phyloP scores from a whole-genome alignment of 2,888 invertebrate genomes.

The Pinctada fucata region DNA sequence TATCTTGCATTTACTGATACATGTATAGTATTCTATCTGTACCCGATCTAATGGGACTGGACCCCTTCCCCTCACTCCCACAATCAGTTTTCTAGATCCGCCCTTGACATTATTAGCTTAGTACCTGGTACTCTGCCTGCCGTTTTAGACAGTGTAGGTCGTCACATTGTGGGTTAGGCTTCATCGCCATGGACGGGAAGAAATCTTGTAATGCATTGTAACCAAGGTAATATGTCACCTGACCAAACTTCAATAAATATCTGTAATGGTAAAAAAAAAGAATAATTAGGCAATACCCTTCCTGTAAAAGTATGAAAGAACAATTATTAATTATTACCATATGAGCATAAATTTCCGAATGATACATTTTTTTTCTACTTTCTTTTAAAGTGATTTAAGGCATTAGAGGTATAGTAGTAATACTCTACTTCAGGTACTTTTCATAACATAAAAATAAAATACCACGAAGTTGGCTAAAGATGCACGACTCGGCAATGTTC shows the following conservation, averaged over 20 bases:
- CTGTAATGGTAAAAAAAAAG: constrained; percentile 77
- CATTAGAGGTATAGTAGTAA: neutral
- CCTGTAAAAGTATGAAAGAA: no score
- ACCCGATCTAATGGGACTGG: no score
- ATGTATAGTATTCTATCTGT: no score
- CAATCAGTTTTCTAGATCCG: no score
- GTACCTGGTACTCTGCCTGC: constrained; percentile 77
- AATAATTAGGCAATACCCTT: neutral
- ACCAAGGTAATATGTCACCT: constrained; percentile 94
- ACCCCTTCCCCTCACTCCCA: no score
- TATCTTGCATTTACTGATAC: no score
- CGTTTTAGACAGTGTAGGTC: constrained; percentile 84
- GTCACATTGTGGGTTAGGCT: constrained; percentile 94
- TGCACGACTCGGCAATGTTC: no score
- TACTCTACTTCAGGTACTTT: no score
- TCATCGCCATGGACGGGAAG: constrained; percentile 95
- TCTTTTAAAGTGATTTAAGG: neutral
- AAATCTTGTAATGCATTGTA: constrained; percentile 97
- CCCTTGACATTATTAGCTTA: neutral
- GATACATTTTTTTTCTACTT: neutral
- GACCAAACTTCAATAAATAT: constrained; percentile 92
- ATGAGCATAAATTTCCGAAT: neutral
- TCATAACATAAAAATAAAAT: no score
- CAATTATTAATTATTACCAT: neutral
- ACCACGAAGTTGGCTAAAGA: no score